Evolutionary conservation across 1,140 invertebrate genomes (phyloP).

Genomic region (Bombus vancouverensis): DNA sequence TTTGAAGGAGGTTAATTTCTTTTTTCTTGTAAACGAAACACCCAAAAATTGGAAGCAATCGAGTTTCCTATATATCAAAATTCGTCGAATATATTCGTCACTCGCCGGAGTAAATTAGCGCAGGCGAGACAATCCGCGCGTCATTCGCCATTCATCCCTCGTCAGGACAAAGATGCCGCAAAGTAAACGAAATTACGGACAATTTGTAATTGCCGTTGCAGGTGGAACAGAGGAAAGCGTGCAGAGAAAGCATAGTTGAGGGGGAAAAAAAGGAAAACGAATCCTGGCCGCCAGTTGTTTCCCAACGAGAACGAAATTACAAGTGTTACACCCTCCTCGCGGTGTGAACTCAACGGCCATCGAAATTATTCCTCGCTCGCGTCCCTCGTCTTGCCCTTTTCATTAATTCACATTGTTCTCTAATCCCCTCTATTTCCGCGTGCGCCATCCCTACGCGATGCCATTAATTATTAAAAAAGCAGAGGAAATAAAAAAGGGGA

Average conservation of each 20-base stretch:
- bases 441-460: slow-evolving; percentile 27
- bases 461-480: slow-evolving; percentile 43
- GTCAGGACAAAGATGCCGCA: slow-evolving; percentile 40
- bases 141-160: slow-evolving; percentile 23
- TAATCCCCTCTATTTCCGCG: slow-evolving; percentile 27
- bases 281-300: slow-evolving; percentile 63
- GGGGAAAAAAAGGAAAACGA: slow-evolving; percentile 27
- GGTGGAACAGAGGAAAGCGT: not conserved
- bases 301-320: slow-evolving; percentile 70
- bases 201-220: slow-evolving; percentile 67
- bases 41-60: no score
- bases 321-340: slow-evolving; percentile 55
- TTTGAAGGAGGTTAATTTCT: no score
- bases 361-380: slow-evolving; percentile 62
- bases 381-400: slow-evolving; percentile 50
- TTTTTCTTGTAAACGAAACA: no score
- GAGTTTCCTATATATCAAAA: no score
- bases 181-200: slow-evolving; percentile 67
- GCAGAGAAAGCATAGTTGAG: slow-evolving; percentile 25
- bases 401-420: slow-evolving; percentile 50
- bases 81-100: not conserved
- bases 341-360: slow-evolving; percentile 58
- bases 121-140: slow-evolving; percentile 1
- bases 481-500: not conserved
- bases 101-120: slow-evolving; percentile 22